phyloP scores from a whole-genome alignment of 2,888 invertebrate genomes.

The Lottia gigantea region DNA sequence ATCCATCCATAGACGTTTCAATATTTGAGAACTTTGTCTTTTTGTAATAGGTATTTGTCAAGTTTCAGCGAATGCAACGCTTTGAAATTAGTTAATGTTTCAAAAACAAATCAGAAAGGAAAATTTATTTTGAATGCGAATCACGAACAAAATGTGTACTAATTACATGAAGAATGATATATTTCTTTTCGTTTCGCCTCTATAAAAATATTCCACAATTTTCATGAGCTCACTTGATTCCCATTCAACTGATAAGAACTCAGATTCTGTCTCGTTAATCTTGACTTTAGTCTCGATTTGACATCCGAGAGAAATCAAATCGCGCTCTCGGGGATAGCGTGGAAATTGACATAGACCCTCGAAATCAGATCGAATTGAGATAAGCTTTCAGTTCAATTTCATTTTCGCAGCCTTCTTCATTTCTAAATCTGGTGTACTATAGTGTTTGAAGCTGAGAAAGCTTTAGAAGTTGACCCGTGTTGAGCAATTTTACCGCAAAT shows the following conservation, averaged over 20 bases:
- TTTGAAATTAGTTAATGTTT: no score
- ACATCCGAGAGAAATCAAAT: constrained; percentile 8
- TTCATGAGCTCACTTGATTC: constrained; percentile 11
- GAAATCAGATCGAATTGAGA: constrained; percentile 1
- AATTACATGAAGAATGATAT: neutral
- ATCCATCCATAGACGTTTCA: no score
- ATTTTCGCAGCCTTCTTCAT: constrained; percentile 6
- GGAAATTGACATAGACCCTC: constrained; percentile 10
- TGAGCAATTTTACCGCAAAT: constrained; percentile 9
- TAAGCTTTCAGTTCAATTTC: constrained; percentile 9
- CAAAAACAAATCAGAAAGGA: no score
- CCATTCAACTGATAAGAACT: constrained; percentile 4
- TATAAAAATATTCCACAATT: constrained; percentile 11
- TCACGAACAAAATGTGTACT: no score
- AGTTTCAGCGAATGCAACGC: no score
- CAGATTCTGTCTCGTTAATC: constrained; percentile 2
- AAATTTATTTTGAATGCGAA: no score
- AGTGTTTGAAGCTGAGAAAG: neutral
- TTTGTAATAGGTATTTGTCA: no score
- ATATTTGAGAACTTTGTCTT: no score
- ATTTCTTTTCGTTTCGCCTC: constrained; percentile 1
- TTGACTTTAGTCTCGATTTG: neutral
- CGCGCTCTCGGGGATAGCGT: constrained; percentile 11
- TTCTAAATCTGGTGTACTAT: neutral
- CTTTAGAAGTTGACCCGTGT: constrained; percentile 8